These are phyloP conservation scores for Philopotamus ludificatus DNA, from an alignment of 1,140 invertebrate species.

Conservation along the genomic window DNA sequence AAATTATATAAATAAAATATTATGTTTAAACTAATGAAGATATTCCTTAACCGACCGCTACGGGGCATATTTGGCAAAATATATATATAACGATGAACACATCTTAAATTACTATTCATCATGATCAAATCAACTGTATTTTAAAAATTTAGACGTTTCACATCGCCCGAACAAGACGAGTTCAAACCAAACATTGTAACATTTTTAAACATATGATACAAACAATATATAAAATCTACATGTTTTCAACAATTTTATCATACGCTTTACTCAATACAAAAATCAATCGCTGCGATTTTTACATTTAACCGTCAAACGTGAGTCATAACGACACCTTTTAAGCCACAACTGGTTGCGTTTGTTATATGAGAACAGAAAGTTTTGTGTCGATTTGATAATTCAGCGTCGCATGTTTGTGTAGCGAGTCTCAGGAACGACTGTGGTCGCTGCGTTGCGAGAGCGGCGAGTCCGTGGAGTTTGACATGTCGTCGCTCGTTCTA, in stretches of 20 bases:
- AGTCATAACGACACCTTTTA: no score
- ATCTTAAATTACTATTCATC: no score
- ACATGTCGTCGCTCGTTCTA: constrained; percentile 49
- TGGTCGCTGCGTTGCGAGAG: constrained; percentile 36
- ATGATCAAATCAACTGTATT: no score
- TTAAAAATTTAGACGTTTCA: no score
- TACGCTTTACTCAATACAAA: background rate
- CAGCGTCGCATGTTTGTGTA: background rate
- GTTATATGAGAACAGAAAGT: background rate
- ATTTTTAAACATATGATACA: background rate
- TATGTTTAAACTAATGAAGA: no score
- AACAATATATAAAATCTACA: background rate
- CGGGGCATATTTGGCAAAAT: no score
- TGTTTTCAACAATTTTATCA: background rate
- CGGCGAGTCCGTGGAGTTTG: constrained; percentile 44
- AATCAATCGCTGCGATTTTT: background rate
- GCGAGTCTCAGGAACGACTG: constrained; percentile 32
- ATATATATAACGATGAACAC: background rate
- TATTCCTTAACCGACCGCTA: no score
- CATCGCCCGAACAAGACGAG: no score
- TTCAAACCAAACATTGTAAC: no score
- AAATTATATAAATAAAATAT: no score
- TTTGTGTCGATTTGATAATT: constrained; percentile 15
- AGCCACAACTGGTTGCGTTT: no score
- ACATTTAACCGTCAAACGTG: no score